Conservation (phyloP, 2,888 invertebrate species). For the Calameuta idolon region DNA sequence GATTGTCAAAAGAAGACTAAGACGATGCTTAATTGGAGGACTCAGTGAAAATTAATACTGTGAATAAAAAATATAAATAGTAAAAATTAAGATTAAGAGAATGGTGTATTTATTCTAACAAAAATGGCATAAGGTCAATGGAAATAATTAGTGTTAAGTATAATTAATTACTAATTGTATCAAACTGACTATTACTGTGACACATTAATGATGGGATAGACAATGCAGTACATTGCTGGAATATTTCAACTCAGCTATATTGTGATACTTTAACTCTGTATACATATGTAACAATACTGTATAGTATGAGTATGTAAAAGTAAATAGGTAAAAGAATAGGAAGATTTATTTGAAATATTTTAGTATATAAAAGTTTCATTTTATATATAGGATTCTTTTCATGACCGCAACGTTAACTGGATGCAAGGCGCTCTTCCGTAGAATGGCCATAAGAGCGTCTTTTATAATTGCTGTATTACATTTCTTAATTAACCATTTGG, state of each 20-base stretch:
- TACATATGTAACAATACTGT: not conserved
- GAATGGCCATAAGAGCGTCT: constrained; percentile 49
- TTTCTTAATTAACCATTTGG: constrained; percentile 62
- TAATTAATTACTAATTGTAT: not conserved
- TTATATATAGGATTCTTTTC: constrained; percentile 2
- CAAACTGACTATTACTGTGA: constrained; percentile 3
- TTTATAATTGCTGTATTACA: constrained; percentile 59
- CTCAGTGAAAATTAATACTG: not conserved
- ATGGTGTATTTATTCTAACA: not conserved
- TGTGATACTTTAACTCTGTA: not conserved
- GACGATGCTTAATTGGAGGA: not conserved
- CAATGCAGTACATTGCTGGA: not conserved
- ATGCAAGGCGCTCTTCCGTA: constrained; percentile 53
- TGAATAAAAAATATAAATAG: not conserved
- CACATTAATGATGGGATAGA: not conserved
- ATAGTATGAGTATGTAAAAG: not conserved
- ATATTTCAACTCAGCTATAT: not conserved
- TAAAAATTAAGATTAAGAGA: not conserved
- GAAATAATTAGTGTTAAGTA: not conserved
- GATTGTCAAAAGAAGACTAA: not conserved
- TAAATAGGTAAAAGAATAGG: constrained; percentile 5
- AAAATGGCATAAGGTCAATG: not conserved
- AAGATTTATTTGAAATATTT: not conserved
- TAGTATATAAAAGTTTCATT: not conserved
- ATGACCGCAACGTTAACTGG: constrained; percentile 25